Base-by-base conservation (phyloP, 2,113 vertebrate species). In the Bungarus multicinctus region DNA sequence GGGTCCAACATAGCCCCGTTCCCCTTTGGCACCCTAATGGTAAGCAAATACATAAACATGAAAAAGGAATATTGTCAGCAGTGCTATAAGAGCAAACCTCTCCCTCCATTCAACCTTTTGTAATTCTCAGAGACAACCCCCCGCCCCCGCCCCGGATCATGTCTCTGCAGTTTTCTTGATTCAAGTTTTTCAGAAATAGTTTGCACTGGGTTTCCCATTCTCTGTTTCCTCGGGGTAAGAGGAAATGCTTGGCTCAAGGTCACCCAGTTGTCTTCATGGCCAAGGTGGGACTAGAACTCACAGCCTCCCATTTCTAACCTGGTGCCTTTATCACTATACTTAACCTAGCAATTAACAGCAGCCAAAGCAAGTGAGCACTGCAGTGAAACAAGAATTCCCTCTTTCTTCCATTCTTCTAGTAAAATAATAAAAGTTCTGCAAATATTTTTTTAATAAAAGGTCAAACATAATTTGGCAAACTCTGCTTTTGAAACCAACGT, bases 1-100 rank as follows among this genome's bases (percentile, higher is more conserved):
- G 11, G 95, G 95, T 23, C 99, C 99, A 1, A 95, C 6, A 34
- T 96, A 98, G 39, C 99, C 99, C 18, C 99, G 98, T 58, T 99
- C 99, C 0, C 98, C 99, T 96, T 99, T 99, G 95, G 97, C 97
- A 91, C 99, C 99, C 99, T 99, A 97, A 81, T 81, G 87, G 91
- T 85, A 91, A 90, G 69, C 3, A 92, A 34, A 57, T 30, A 92
- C 90, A 91, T 53, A 89, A 50, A 5, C 7, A 3, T 92, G 45
- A 47, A 9, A 52, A 86, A 39, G 6, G 0, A 11, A n/a, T 50
- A n/a, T 86, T 52, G 89, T 57, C 54, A 52, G 23, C 34, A 8
- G 18, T 27, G 20, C 18, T 23, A 86, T 3, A 10, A 60, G 20
- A 87, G 86, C 43, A 58, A 50, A 50, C 8, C 47, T 9, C 47